Conservation (phyloP, 1,140 invertebrate genomes). For the Danaus plexippus region DNA sequence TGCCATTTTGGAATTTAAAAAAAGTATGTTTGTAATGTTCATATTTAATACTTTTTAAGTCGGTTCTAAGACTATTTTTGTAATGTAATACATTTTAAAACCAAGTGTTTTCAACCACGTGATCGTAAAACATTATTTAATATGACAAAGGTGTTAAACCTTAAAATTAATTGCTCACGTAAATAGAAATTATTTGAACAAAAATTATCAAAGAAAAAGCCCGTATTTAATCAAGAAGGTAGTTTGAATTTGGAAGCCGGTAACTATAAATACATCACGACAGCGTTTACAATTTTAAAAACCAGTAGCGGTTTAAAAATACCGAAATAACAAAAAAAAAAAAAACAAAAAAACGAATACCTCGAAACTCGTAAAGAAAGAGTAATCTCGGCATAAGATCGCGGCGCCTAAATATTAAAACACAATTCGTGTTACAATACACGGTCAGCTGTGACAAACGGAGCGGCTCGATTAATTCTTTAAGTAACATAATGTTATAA, state of each 20-base stretch:
- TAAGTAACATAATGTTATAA: too few relatives aligned
- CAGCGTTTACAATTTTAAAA: conserved; percentile 23
- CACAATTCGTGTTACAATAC: conserved; percentile 6
- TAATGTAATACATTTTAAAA: too few relatives aligned
- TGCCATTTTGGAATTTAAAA: not conserved
- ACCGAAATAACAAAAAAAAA: conserved; percentile 3
- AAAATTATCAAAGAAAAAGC: conserved; percentile 1
- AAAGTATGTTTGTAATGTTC: too few relatives aligned
- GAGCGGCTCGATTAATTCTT: too few relatives aligned
- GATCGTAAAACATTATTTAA: too few relatives aligned
- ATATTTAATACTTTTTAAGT: too few relatives aligned
- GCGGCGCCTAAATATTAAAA: conserved; percentile 38
- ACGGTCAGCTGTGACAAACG: too few relatives aligned
- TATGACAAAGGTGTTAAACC: too few relatives aligned
- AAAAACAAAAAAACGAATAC: conserved; percentile 23
- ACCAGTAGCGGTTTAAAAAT: conserved; percentile 22
- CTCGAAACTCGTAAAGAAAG: conserved; percentile 33
- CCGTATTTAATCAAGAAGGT: conserved; percentile 18
- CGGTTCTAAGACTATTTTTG: too few relatives aligned
- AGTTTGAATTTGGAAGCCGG: conserved; percentile 10
- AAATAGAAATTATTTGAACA: too few relatives aligned
- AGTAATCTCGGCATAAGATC: conserved; percentile 31
- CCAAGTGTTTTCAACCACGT: too few relatives aligned
- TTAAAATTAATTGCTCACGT: too few relatives aligned
- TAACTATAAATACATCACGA: conserved; percentile 18